Percentiles rank a stretch among this genome's conserved stretches.
Evolutionary conservation across 2,113 vertebrate genomes (phyloP).

Genomic region (Ciconia maguari): DNA sequence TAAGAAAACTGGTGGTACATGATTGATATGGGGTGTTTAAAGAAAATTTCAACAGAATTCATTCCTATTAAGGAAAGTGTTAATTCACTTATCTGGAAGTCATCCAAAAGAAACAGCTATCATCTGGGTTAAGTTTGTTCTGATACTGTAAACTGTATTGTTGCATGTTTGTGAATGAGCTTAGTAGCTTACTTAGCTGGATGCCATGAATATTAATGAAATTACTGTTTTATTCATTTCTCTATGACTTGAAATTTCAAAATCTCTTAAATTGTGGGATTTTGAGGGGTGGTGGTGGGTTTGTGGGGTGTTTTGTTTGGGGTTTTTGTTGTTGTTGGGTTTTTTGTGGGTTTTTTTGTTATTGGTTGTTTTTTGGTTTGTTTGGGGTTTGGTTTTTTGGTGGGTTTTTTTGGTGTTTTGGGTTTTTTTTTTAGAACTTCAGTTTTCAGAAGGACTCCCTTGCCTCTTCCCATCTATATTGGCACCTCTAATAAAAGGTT

Average conservation of each 20-base stretch:
- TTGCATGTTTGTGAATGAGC: neutral
- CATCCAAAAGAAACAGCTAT: neutral
- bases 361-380: neutral
- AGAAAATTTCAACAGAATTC: neutral
- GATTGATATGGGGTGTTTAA: neutral
- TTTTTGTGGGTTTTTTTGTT: too few species aligned
- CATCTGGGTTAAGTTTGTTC: neutral
- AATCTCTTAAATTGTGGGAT: neutral
- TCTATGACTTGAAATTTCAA: neutral
- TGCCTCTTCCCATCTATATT: neutral
- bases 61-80: neutral
- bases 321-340: neutral
- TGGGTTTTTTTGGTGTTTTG: too few species aligned
- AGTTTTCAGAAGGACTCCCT: neutral
- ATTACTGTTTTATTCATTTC: neutral
- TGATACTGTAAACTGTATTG: neutral
- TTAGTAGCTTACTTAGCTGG: neutral
- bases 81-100: neutral
- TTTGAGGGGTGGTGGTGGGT: fast-evolving
- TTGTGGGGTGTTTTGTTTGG: too few species aligned
- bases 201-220: neutral
- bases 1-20: neutral
- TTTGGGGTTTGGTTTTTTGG: neutral
- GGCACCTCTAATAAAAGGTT: neutral
- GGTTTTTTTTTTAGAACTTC: neutral